Evolutionary conservation across 2,888 invertebrate genomes (phyloP).

Genomic region (Caenorhabditis auriculariae): DNA sequence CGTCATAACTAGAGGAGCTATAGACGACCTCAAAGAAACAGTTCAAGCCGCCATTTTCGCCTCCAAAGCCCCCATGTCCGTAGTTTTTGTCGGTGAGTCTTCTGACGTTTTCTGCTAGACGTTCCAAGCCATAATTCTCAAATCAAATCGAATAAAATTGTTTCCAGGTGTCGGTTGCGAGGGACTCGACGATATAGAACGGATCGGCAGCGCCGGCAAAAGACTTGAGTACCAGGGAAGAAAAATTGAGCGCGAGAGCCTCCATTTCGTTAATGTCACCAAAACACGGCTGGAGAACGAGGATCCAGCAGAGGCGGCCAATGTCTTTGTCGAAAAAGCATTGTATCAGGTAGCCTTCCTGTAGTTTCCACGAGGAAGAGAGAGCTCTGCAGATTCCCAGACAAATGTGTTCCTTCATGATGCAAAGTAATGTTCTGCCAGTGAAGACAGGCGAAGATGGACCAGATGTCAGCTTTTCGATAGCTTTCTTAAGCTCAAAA

Average conservation of each 20-base stretch:
- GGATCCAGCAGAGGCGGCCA: constrained; percentile 15
- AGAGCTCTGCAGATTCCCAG: constrained; percentile 13
- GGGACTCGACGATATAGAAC: constrained; percentile 43
- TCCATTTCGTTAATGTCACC: constrained; percentile 34
- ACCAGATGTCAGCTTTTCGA: too few relatives aligned
- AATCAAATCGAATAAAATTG: too few relatives aligned
- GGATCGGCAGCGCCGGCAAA: constrained; percentile 49
- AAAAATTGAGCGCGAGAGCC: constrained; percentile 48
- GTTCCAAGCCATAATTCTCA: too few relatives aligned
- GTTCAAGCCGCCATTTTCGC: constrained; percentile 53
- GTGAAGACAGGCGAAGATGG: constrained; percentile 5
- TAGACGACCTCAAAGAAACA: constrained; percentile 54
- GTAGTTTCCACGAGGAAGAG: background rate
- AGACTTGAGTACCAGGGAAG: constrained; percentile 51
- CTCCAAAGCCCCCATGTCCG: constrained; percentile 49
- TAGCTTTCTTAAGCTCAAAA: too few relatives aligned
- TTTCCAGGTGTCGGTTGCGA: constrained; percentile 45
- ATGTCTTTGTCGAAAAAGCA: constrained; percentile 12
- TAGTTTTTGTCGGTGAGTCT: constrained; percentile 18
- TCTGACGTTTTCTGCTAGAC: background rate
- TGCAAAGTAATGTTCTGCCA: constrained; percentile 23
- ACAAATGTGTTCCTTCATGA: constrained; percentile 23
- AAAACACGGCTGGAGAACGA: constrained; percentile 23
- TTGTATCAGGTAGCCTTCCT: constrained; percentile 6
- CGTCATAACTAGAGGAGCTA: constrained; percentile 45